Evolutionary conservation across 2,888 invertebrate species (phyloP), one percentile per base, ranked within the genome.

Genomic region (Arrhopalites spinosus): DNA sequence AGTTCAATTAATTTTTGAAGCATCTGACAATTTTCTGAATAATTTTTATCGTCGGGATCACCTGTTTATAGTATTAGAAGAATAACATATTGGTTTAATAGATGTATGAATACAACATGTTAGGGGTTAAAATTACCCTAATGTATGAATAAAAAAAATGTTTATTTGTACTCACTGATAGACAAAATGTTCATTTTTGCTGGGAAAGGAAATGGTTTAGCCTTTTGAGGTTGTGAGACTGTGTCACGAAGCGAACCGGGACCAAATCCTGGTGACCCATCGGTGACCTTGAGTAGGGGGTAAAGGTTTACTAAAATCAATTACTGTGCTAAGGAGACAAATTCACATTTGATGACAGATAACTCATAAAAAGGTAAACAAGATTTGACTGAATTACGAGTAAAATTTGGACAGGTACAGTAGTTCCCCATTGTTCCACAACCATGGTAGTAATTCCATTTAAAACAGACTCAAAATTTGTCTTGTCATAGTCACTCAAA

Each of bases 371-470:
- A n/a, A n/a, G n/a, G n/a, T n/a, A n/a, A n/a, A n/a, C n/a, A n/a
- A 45, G 7, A 7, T 45, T 45, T 45, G 45, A 11, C 15, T 7
- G 45, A 7, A 45, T 45, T 45, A 45, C 15, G 15, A 50, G 50
- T 15, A 50, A 50, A 74, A 91, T 90, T 87, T 97, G 96, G 82
- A 93, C 92, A 11, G 92, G 91, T 68, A 92, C 93, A 80, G 93
- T 91, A 78, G 91, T 91, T 5, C 96, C 96, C 97, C 97, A 98
- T 85, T 95, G 94, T 73, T 91, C 91, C 47, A 93, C 88, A 47
- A 96, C 90, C 70, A 94, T 87, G 83, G 91, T 91, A 83, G 91
- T 92, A 0, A 94, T 91, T 25, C 93, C 93, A 83, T 90, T 89
- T 1, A 97, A 87, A 67, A 93, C 93, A 7, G 90, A 89, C 84